Evolutionary conservation across 2,797 vertebrate genomes (phyloP), one percentile per base, ranked within the genome.

Genomic region (Phataginus tetradactyla): DNA sequence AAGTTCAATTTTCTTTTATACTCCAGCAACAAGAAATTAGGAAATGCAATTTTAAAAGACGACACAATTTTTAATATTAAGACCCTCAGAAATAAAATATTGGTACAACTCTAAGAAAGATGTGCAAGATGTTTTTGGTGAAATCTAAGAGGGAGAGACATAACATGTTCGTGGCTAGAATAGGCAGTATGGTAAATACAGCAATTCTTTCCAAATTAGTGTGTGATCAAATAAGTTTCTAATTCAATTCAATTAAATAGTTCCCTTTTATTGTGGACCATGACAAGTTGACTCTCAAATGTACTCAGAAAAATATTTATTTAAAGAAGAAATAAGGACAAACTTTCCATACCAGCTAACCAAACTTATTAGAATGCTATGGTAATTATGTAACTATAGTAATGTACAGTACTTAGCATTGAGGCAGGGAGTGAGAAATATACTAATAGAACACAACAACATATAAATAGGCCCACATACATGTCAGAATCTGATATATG

Each of bases 211-310:
- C 45, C 71, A 89, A 91, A 61, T 27, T 59, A n/a, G 77, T 89
- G 11, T 90, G 42, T n/a, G 32, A 55, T 20, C 66, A 75, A 42
- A 86, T 42, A 77, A 15, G 66, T 90, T 94, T 90, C 49, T 95
- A 89, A 77, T 71, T 53, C 74, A 79, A 88, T 79, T 51, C 66
- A 85, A 79, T 90, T 86, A 79, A 87, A 86, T 39, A 34, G 51
- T 78, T 66, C 51, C 34, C 59, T 83, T 94, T 59, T 53, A n/a
- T 90, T 49, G 27, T 90, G 57, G 27, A 94, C 72, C 8, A 55
- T 86, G 32, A 94, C 86, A 96, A 86, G 25, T 0, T 90, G 57
- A 90, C 83, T 86, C 79, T 90, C 74, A 94, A 95, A 49, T 69
- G 2, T 72, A 63, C 45, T 93, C 42, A 59, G 49, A 79, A 96